A percentile compares a stretch with the other conserved stretches of the same genome.
These are phyloP conservation scores for Lytechinus pictus DNA, from an alignment of 35 echinoderm and acorn worm genomes.

Conservation along the genomic window DNA sequence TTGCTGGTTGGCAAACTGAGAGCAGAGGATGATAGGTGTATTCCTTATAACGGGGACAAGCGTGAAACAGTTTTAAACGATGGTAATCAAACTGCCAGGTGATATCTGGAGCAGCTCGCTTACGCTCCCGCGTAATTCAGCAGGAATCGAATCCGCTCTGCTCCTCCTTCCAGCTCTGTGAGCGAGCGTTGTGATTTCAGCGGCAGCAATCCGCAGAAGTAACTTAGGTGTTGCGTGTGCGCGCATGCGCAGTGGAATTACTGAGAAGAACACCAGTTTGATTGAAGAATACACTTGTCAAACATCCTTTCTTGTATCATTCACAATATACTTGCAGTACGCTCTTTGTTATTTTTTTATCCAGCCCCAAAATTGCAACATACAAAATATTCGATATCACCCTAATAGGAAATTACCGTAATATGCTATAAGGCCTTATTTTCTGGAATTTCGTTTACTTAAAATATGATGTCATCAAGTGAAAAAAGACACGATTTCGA, in stretches of 20 bases:
- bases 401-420: too few species aligned
- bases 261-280: neutral
- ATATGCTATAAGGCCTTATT: too few species aligned
- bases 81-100: neutral
- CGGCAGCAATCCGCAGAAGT: neutral
- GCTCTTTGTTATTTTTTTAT: too few species aligned
- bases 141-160: neutral
- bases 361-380: too few species aligned
- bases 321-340: too few species aligned
- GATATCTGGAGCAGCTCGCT: neutral
- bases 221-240: neutral
- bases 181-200: neutral
- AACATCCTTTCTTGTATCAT: neutral
- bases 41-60: neutral
- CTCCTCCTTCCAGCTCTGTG: neutral
- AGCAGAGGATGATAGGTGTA: neutral
- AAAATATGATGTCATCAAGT: too few species aligned
- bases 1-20: neutral
- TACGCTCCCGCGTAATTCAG: neutral
- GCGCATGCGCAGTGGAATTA: neutral
- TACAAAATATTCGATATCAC: too few species aligned
- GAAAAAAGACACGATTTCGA: too few species aligned
- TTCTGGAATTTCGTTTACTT: too few species aligned
- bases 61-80: neutral
- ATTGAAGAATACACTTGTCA: neutral